Base-by-base conservation (phyloP, 1,140 invertebrate species). In the Ylistrum balloti region DNA sequence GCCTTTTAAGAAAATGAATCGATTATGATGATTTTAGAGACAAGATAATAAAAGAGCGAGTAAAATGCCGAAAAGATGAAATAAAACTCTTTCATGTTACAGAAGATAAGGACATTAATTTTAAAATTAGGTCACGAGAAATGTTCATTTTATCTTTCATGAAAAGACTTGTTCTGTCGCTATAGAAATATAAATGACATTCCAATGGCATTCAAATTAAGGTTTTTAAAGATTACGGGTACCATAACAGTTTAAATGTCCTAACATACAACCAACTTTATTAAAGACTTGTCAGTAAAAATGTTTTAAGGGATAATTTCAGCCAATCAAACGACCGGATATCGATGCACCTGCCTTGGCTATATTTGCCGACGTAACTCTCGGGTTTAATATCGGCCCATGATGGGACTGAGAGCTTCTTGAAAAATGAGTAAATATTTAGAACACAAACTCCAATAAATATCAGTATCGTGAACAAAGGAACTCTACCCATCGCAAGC, bases 361-460 rank as follows among this genome's bases (percentile, higher is more conserved):
- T 28, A 74, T 74, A 74, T 74, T 74, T 74, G 56, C 56, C 22
- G 56, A 74, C 56, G 56, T 11, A 74, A 74, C 13, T 38, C 56
- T 22, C 45, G 22, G 56, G 0, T 74, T 74, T 74, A 74, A 74
- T 74, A 74, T 74, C 0, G 56, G 56, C n/a, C 28, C 56, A n/a
- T n/a, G 56, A 74, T 74, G 56, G 28, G 56, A 74, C 28, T 17
- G 56, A 74, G 56, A 74, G 56, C 56, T 74, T 28, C 22, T 74
- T 74, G 56, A 74, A 74, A 74, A 28, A 74, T 74, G 56, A 74
- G 56, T 74, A n/a, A 74, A 74, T n/a, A 74, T 74, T 74, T 74
- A 74, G 56, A 74, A 28, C 56, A 74, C 22, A 11, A 7, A 3
- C 28, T 11, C 28, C 22, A 17, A n/a, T 74, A 74, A 74, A 74